Percentiles rank a stretch among this genome's conserved stretches.
Conservation (phyloP, 2,113 vertebrate species). For the Microcebus murinus region DNA sequence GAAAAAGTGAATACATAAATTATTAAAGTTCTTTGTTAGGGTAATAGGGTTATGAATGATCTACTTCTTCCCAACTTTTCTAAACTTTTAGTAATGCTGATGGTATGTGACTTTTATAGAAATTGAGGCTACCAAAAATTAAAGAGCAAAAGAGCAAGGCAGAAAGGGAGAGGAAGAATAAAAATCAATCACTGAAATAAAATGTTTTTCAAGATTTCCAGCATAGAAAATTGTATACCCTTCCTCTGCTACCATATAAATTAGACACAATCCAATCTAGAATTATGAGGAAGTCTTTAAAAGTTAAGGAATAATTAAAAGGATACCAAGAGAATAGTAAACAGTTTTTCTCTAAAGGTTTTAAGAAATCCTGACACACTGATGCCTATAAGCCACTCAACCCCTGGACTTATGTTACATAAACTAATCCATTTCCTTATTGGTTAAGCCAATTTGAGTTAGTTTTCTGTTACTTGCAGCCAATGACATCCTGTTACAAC, state of each 20-base stretch:
- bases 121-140: neutral
- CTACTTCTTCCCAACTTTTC: neutral
- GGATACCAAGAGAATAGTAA: neutral
- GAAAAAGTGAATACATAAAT: neutral
- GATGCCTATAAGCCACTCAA: neutral
- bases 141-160: neutral
- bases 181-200: neutral
- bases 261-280: neutral
- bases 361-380: neutral
- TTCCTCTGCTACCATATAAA: neutral
- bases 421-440: neutral
- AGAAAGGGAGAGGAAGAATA: neutral
- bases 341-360: neutral
- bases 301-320: neutral
- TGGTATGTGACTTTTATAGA: neutral
- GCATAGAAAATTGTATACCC: neutral
- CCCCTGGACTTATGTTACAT: neutral
- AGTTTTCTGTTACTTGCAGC: neutral
- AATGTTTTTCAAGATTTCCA: conserved; percentile 9
- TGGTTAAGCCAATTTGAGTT: neutral
- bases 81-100: conserved; percentile 6
- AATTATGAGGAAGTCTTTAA: neutral
- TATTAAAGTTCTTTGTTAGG: neutral
- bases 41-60: neutral
- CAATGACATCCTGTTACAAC: neutral